phyloP scores from a whole-genome alignment of 2,113 vertebrate genomes.

The Thomomys bottae region DNA sequence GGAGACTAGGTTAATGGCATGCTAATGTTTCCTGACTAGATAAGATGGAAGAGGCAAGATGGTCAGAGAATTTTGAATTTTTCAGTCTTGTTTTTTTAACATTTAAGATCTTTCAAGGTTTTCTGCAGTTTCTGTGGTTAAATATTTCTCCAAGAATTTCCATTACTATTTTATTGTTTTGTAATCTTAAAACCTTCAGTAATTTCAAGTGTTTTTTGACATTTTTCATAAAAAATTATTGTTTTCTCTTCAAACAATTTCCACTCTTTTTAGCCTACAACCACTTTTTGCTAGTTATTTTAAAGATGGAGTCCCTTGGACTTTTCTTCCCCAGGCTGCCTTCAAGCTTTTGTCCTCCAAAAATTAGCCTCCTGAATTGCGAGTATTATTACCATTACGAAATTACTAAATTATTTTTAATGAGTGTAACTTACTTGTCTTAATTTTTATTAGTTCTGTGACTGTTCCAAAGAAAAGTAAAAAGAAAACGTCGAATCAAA shows the following conservation, averaged over 20 bases:
- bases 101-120: neutral
- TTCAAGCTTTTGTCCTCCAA: too few relatives aligned
- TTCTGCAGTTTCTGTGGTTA: neutral
- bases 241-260: neutral
- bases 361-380: too few relatives aligned
- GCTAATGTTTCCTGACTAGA: neutral
- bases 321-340: too few relatives aligned
- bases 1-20: neutral
- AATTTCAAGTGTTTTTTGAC: neutral
- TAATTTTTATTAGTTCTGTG: constrained; percentile 80
- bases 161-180: neutral
- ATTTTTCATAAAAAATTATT: neutral
- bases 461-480: constrained; percentile 84
- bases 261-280: neutral
- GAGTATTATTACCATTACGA: too few relatives aligned
- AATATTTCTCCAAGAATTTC: neutral
- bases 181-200: neutral
- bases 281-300: too few relatives aligned
- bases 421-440: neutral
- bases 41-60: neutral
- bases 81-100: neutral
- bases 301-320: too few relatives aligned
- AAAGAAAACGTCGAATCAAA: constrained; percentile 93
- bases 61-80: neutral
- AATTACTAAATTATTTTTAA: constrained; percentile 23